Evolutionary conservation across 1,140 invertebrate genomes (phyloP), one percentile per base, ranked within the genome.

Genomic region (Drosophila nikananu): DNA sequence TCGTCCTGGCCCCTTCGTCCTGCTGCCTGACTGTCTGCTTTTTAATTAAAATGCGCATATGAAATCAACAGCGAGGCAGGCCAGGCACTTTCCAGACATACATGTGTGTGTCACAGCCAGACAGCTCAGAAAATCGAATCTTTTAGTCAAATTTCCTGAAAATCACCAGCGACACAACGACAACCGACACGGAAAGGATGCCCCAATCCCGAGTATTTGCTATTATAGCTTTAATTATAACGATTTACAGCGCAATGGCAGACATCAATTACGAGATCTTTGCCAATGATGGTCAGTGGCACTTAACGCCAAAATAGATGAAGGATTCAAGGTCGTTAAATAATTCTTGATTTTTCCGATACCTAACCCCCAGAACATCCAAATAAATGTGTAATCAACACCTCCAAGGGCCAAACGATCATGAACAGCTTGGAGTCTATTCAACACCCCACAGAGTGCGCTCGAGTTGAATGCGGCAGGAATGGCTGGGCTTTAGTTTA

Each of bases 1-100:
- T 57, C 48, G 17, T 48, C 63, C 25, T 39, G 15, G 62, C 23
- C 19, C 23, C 48, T 19, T 52, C 30, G 35, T n/a, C 46, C 42
- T 23, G 13, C 12, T 30, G 27, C 21, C 51, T 32, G 51, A 13
- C 54, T 52, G 51, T 21, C 19, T 49, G 41, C n/a, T 17, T 78
- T 83, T 83, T 80, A 87, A 87, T 87, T 89, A 81, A 87, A 89
- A 89, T 78, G 61, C 80, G 74, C 82, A 86, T 86, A 86, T 54
- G 37, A 71, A 86, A 72, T 73, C 51, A 42, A 57, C 61, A 78
- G 52, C 70, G 41, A 51, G 60, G 77, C 57, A 83, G 73, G 77
- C 80, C 46, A 37, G 77, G 68, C 55, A 44, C 61, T 72, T 78
- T 49, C 54, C 55, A 82, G 44, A 32, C 63, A 42, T 19, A 2